Conservation (phyloP, 2,888 invertebrate genomes). For the Metalampra italica region DNA sequence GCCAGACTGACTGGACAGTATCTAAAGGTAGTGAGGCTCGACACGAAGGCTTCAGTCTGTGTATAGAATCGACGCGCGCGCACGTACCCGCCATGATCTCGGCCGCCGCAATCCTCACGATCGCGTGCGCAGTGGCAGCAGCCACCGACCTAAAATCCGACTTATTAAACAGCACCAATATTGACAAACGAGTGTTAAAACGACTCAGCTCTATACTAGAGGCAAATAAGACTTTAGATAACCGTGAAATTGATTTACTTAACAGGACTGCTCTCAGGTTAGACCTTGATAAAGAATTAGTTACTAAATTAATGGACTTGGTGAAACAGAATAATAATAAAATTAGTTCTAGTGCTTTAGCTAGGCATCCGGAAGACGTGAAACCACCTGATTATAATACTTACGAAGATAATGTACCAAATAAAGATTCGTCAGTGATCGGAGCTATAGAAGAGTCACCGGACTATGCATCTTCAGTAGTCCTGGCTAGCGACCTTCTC, state of each 20-base stretch:
- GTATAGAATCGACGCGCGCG: slow-evolving; percentile 55
- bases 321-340: slow-evolving; percentile 28
- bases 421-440: slow-evolving; percentile 33
- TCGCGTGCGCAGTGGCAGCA: slow-evolving; percentile 49
- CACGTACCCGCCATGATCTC: slow-evolving; percentile 53
- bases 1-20: slow-evolving; percentile 3
- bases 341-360: background rate
- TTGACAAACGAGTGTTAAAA: slow-evolving; percentile 41
- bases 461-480: slow-evolving; percentile 69
- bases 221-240: slow-evolving; percentile 41
- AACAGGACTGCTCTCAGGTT: slow-evolving; percentile 47
- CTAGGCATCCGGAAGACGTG: slow-evolving; percentile 6
- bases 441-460: slow-evolving; percentile 62
- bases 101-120: slow-evolving; percentile 40
- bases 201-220: slow-evolving; percentile 39
- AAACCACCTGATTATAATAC: slow-evolving; percentile 12
- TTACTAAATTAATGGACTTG: slow-evolving; percentile 42
- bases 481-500: slow-evolving; percentile 68
- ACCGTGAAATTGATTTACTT: slow-evolving; percentile 35
- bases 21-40: slow-evolving; percentile 4
- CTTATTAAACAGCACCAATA: slow-evolving; percentile 36
- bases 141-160: slow-evolving; percentile 26
- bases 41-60: slow-evolving; percentile 42
- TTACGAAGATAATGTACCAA: slow-evolving; percentile 25
- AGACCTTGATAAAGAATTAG: slow-evolving; percentile 44